Conservation (phyloP, 2,888 invertebrate species). For the Melolontha melolontha region DNA sequence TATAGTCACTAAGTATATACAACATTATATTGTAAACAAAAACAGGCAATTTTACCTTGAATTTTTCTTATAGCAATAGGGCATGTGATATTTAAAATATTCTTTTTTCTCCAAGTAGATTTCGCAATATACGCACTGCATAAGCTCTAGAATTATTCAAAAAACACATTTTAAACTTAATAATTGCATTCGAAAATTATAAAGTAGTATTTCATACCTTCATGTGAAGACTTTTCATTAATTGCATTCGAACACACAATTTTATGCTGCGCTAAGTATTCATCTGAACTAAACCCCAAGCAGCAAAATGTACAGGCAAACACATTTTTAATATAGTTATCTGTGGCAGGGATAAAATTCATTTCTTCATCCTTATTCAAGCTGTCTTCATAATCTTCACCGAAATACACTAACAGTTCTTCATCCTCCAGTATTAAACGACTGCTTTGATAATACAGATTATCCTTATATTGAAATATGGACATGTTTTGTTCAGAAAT, state of each 20-base stretch:
- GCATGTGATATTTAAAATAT: background rate
- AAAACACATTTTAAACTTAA: background rate
- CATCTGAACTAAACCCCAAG: slow-evolving; percentile 11
- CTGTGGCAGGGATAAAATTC: slow-evolving; percentile 37
- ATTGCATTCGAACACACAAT: background rate
- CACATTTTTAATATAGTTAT: background rate
- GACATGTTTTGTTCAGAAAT: slow-evolving; percentile 69
- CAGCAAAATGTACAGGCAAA: slow-evolving; percentile 16
- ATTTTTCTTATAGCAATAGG: background rate
- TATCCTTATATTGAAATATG: slow-evolving; percentile 69
- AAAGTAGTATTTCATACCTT: background rate
- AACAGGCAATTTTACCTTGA: background rate
- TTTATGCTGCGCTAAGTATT: slow-evolving; percentile 5
- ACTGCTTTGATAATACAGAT: slow-evolving; percentile 68
- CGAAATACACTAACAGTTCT: slow-evolving; percentile 66
- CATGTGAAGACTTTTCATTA: background rate
- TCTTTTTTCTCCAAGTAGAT: background rate
- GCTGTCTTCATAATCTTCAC: slow-evolving; percentile 59
- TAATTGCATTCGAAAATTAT: background rate
- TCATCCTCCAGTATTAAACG: slow-evolving; percentile 57
- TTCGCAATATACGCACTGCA: slow-evolving; percentile 3
- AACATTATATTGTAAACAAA: background rate
- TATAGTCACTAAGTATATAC: background rate
- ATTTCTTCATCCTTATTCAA: slow-evolving; percentile 56
- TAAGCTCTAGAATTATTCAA: background rate